Evolutionary conservation across 2,113 vertebrate genomes (phyloP).

Genomic region (Lamprotornis superbus): DNA sequence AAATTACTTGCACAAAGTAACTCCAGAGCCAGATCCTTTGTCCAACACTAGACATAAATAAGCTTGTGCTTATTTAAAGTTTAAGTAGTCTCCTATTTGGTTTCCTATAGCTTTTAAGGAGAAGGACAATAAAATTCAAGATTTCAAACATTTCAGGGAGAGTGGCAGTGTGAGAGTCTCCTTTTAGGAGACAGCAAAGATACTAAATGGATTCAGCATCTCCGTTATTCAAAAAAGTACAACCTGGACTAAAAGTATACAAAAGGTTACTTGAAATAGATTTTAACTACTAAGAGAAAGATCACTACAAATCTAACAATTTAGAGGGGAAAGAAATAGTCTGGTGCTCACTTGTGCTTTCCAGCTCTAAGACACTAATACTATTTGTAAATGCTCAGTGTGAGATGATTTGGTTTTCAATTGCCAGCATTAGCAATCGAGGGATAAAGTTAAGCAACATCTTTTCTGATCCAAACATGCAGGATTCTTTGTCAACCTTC

Average conservation of each 20-base stretch:
- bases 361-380: background rate
- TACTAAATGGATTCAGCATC: background rate
- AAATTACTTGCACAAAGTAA: background rate
- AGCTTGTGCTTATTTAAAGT: background rate
- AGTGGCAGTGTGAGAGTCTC: background rate
- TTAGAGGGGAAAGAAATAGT: background rate
- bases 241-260: background rate
- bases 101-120: background rate
- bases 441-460: background rate
- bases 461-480: background rate
- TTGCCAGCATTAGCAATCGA: background rate
- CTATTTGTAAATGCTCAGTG: background rate
- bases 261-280: background rate
- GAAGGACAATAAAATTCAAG: background rate
- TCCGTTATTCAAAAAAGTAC: background rate
- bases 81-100: background rate
- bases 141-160: background rate
- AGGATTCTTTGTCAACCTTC: background rate
- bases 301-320: background rate
- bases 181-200: background rate
- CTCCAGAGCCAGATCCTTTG: background rate
- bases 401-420: background rate
- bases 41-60: background rate
- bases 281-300: background rate
- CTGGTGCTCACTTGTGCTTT: background rate